Base-by-base conservation (phyloP, 2,888 invertebrate genomes). In the Cryptus viduatorius region DNA sequence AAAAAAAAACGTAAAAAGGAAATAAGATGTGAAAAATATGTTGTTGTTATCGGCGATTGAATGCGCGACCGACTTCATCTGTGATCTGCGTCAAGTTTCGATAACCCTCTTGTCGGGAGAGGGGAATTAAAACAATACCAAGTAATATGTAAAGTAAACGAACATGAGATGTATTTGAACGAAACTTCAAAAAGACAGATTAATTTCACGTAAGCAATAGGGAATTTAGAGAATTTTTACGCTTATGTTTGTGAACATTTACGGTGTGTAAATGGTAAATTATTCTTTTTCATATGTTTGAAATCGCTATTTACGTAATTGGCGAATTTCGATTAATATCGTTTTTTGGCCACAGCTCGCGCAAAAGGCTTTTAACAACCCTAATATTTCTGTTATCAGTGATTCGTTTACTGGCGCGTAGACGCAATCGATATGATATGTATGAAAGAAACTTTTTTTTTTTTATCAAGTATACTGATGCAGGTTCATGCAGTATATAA, bases 1-100 rank as follows among this genome's bases (percentile, higher is more conserved):
- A 48, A 48, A 19, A 72, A 78, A 4, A 19, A 44, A 42, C 65
- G 19, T 72, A 19, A 61, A 75, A 69, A 64, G 16, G 29, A 48
- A 61, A 67, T 71, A 42, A 80, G n/a, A 56, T 59, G 64, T 67
- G 44, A 71, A 48, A 71, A 65, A 73, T 59, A 78, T 73, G 85
- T 84, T 67, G 72, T 83, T 83, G 86, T 86, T 83, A 79, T 79
- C 73, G 76, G 76, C 79, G 77, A 77, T 80, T 73, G 82, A 85
- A 86, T 83, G 78, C 82, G 82, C 85, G 75, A 83, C 79, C 84
- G 85, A 82, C 77, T 86, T 86, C 81, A 82, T 86, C 81, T 84
- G 85, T 87, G 86, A 87, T 85, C 82, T 61, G 72, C 64, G 83
- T 79, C 31, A 64, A 77, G 56, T 86, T 79, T 72, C 42, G 61